phyloP scores from a whole-genome alignment of 2,888 invertebrate genomes.

The Drosophila sordidula region DNA sequence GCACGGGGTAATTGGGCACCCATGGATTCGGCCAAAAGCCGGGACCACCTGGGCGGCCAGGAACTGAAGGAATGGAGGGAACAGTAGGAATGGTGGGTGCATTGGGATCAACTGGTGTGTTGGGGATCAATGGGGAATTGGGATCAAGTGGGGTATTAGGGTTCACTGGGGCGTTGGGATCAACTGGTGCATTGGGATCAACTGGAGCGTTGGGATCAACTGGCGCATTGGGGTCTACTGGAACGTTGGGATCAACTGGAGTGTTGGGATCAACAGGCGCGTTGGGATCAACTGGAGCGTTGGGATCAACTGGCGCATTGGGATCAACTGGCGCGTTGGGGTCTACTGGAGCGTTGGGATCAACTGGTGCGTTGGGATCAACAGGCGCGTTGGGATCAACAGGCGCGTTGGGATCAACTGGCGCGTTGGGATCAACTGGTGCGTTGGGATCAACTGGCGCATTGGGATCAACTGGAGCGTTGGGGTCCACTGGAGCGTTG shows the following conservation, averaged over 20 bases:
- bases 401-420: slow-evolving; percentile 24
- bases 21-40: slow-evolving; percentile 51
- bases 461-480: slow-evolving; percentile 11
- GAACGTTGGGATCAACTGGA: slow-evolving; percentile 25
- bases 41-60: slow-evolving; percentile 28
- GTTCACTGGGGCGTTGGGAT: slow-evolving; percentile 19
- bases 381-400: slow-evolving; percentile 5
- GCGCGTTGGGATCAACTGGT: not conserved
- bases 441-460: slow-evolving; percentile 22
- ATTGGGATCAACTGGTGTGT: slow-evolving; percentile 7
- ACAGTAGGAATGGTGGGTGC: slow-evolving; percentile 4
- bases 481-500: slow-evolving; percentile 10
- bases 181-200: slow-evolving; percentile 26
- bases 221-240: slow-evolving; percentile 30
- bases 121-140: slow-evolving; percentile 19
- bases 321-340: slow-evolving; percentile 1
- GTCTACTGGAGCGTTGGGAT: not conserved
- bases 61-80: slow-evolving; percentile 42
- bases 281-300: slow-evolving; percentile 21
- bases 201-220: slow-evolving; percentile 30
- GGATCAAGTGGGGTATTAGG: slow-evolving; percentile 23
- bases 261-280: slow-evolving; percentile 37
- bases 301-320: slow-evolving; percentile 5
- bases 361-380: slow-evolving; percentile 13
- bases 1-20: slow-evolving; percentile 21